Evolutionary conservation across 2,888 invertebrate genomes (phyloP), one percentile per base, ranked within the genome.

Genomic region (Epinotia bilunana): DNA sequence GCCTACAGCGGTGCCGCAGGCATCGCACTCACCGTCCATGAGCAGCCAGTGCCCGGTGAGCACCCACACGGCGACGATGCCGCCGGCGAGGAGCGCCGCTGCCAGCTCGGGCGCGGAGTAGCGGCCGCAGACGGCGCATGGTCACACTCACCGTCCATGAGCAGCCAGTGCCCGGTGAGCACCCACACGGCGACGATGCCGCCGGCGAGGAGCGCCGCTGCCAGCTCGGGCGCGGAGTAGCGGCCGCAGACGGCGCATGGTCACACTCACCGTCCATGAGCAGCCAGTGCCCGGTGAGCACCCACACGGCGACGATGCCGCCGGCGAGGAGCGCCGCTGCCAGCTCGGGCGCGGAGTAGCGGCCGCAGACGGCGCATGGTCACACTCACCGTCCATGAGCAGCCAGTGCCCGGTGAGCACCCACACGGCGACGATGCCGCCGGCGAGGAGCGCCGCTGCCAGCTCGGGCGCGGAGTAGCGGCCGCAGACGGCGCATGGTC

Each of bases 381-480:
- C 39, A 46, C 18, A 86, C 94, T 88, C 84, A 97, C 97, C 97
- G 93, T 99, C 99, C 99, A 99, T 99, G 72, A 99, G 95, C 81
- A 99, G 95, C 99, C 99, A 99, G 93, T 99, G 99, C 0, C 99
- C 99, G 77, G 99, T 99, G 79, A 99, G 95, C 83, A 99, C 98
- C 99, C 99, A 99, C 81, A 99, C 97, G 93, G 98, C 98, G 49
- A 61, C 65, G 88, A 99, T 98, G 89, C 97, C 96, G 84, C 99
- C 97, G 78, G 99, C 98, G 77, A 99, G 94, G 80, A 97, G 96
- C 89, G 99, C 99, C 77, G 99, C 98, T 85, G 98, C 96, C 77
- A 99, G 95, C 94, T 99, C 99, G 72, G 99, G 98, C 81, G 97
- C 97, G 67, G 99, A 98, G 94, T 98, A 99, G 23, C 23, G 23